Conservation (phyloP, 35 echinoderm and acorn worm genomes). For the Anneissia japonica region DNA sequence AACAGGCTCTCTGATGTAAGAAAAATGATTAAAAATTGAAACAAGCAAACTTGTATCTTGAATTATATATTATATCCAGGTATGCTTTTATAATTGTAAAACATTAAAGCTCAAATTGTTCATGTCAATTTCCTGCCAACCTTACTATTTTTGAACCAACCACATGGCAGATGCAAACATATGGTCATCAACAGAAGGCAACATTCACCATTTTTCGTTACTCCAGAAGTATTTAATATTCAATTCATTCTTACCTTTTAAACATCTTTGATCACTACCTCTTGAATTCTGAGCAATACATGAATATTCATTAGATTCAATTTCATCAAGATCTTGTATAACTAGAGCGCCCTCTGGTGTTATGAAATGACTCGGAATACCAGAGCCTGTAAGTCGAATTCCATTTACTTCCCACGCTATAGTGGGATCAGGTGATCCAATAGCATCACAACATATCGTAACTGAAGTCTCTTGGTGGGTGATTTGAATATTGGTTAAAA, state of each 20-base stretch:
- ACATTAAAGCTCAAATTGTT: no score
- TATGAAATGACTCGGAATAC: constrained; percentile 28
- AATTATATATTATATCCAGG: no score
- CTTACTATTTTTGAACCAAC: no score
- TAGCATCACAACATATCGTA: constrained; percentile 52
- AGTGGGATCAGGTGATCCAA: constrained; percentile 55
- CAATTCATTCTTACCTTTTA: constrained; percentile 43
- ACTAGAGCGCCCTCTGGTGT: constrained; percentile 39
- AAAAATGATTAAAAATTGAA: no score
- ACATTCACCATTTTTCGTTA: no score
- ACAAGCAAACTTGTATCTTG: no score
- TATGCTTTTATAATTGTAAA: no score
- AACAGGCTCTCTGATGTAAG: not conserved
- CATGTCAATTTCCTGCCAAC: no score
- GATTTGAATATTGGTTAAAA: constrained; percentile 16
- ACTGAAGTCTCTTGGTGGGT: constrained; percentile 16
- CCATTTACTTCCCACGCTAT: constrained; percentile 27
- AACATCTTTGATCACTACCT: constrained; percentile 26
- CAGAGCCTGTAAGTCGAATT: constrained; percentile 1
- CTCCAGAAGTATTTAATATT: no score
- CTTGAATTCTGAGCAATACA: constrained; percentile 47
- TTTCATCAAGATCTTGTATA: constrained; percentile 29
- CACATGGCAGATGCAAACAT: no score
- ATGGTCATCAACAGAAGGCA: no score
- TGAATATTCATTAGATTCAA: constrained; percentile 22